Evolutionary conservation across 2,888 invertebrate species (phyloP), one percentile per base, ranked within the genome.

Genomic region (Temnothorax ravouxi): DNA sequence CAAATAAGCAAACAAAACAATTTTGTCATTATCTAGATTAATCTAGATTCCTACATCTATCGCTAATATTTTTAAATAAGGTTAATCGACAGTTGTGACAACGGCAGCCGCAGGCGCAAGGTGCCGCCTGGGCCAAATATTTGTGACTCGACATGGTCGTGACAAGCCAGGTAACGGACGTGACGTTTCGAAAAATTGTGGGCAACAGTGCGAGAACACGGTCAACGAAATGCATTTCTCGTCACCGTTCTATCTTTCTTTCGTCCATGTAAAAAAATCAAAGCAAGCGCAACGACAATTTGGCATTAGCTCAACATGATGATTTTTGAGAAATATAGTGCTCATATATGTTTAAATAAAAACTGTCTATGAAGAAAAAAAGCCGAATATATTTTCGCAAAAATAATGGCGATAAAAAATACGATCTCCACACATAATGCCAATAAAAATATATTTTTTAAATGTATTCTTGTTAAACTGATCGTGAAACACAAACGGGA

Each of bases 181-280:
- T 90, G 90, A 89, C 89, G 83, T 89, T 89, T 90, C 88, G 90
- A 89, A 89, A 89, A 89, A 89, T 89, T 90, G 88, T 85, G 89
- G 84, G 85, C 90, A 87, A 87, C 90, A 89, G 88, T 87, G 88
- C 87, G 87, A 71, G 25, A 88, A 86, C 87, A 88, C 79, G 82
- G 83, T 81, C 85, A 85, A 84, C 88, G 83, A 86, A 88, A 89
- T 89, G 88, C 88, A 90, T 86, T 88, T 86, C 83, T 83, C 86
- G 85, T 83, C 41, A 61, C 74, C 83, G 75, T 86, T 85, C 75
- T 72, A 81, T 47, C 72, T 69, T 83, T 44, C 72, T 66, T 79
- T 75, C 59, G 50, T 38, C 18, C 15, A 18, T 44, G 25, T 25
- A 41, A 62, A 61, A 50, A 72, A 82, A 75, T 66, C 66, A 54